These are phyloP conservation scores for Nipponacmea schrenckii DNA, from an alignment of 2,888 invertebrate genomes.

Conservation along the genomic window DNA sequence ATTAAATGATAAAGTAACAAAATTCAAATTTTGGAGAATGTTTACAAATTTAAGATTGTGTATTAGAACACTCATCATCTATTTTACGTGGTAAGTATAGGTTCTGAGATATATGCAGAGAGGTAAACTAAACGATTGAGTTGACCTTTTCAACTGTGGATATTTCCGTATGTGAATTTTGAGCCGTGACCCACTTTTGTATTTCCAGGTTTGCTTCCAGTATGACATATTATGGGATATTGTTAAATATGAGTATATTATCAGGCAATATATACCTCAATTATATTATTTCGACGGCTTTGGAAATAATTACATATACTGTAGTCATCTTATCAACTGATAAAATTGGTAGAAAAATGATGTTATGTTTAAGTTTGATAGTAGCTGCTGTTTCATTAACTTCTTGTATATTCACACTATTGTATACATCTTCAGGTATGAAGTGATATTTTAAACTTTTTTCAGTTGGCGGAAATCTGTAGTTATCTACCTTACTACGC, in stretches of 20 bases:
- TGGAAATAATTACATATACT: background rate
- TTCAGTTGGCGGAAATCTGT: no score
- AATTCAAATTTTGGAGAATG: background rate
- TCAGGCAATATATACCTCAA: background rate
- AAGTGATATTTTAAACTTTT: background rate
- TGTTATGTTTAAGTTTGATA: background rate
- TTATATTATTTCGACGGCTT: background rate
- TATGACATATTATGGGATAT: background rate
- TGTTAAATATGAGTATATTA: background rate
- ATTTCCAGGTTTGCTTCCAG: background rate
- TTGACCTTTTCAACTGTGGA: background rate
- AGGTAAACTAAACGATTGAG: background rate
- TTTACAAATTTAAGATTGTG: background rate
- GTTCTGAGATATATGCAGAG: background rate
- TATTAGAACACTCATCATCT: background rate
- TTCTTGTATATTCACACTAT: background rate
- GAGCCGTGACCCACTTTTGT: background rate
- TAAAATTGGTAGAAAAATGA: background rate
- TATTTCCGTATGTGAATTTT: background rate
- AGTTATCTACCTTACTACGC: no score
- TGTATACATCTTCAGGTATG: background rate
- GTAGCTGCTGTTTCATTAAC: background rate
- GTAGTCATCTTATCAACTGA: background rate
- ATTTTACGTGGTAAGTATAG: background rate
- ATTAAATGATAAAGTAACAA: background rate